These are phyloP conservation scores for Lochmaea crataegi DNA, from an alignment of 2,888 invertebrate species.

Conservation along the genomic window DNA sequence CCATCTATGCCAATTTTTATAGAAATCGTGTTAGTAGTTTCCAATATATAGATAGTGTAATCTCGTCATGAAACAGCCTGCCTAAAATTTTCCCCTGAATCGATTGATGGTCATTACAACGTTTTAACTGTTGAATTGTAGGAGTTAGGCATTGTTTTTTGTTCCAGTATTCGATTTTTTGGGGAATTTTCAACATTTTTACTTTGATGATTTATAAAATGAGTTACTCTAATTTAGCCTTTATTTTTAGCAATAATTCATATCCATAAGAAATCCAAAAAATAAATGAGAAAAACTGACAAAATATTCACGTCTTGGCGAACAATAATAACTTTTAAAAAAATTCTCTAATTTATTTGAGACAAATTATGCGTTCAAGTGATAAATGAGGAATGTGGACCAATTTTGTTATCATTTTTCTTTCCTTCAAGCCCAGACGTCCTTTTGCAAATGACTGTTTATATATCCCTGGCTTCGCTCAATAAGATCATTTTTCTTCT, in stretches of 20 bases:
- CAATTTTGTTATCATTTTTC: not conserved
- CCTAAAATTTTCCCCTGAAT: too few relatives aligned
- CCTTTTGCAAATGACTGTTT: not conserved
- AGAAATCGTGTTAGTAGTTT: too few relatives aligned
- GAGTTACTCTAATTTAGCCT: not conserved
- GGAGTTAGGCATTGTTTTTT: too few relatives aligned
- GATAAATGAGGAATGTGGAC: not conserved
- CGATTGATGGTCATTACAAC: too few relatives aligned
- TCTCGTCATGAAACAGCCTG: too few relatives aligned
- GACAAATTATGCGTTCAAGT: not conserved
- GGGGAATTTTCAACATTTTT: too few relatives aligned
- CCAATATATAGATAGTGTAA: too few relatives aligned
- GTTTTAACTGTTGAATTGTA: too few relatives aligned
- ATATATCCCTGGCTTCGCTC: not conserved
- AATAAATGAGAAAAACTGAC: not conserved
- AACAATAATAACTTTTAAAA: not conserved
- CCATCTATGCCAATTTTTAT: too few relatives aligned
- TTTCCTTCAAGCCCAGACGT: not conserved
- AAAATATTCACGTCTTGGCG: not conserved
- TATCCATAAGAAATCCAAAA: not conserved
- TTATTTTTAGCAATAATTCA: not conserved
- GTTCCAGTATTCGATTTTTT: too few relatives aligned
- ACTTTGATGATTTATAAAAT: too few relatives aligned
- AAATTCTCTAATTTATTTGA: not conserved
- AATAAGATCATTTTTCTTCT: not conserved